Base-by-base conservation (phyloP, 1,140 invertebrate species). In the Drosophila repletoides region DNA sequence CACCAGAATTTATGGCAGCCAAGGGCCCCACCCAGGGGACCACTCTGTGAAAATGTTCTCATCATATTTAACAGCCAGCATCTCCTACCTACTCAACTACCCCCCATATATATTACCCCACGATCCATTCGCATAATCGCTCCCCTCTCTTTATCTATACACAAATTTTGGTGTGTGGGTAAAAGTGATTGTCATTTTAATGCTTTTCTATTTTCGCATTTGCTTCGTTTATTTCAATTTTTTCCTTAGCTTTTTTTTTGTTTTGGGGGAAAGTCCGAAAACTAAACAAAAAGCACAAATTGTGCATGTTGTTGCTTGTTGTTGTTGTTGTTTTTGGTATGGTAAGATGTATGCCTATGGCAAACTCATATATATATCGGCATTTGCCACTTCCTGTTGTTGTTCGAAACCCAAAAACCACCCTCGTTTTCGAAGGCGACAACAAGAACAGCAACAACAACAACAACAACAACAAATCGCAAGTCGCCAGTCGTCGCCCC, bases 141-240 rank as follows among this genome's bases (percentile, higher is more conserved):
- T 26, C 5, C 9, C n/a, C 22, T 26, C 21, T 7, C 1, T 9
- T 4, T 40, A 12, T 33, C 29, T 33, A 1, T 5, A 5, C 15
- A 14, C 36, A 19, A 12, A 24, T 28, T 41, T n/a, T 43, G 9
- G 55, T 55, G 58, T 51, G 72, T 60, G 61, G 43, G 63, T 51
- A 72, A 86, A 86, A 87, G 64, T 76, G 80, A 87, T 86, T 86
- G 80, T 86, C 80, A 86, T 86, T 86, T 86, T 86, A 86, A 86
- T 87, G 80, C 64, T 86, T 86, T 87, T 86, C 80, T 80, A 86
- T 86, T 86, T 87, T 84, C 74, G 79, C 79, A 74, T 86, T 86
- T 83, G 71, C 73, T 66, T 65, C 65, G 60, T 61, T 61, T 48
- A 81, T 81, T 76, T 83, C 69, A 72, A 72, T 81, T 72, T 74